Conservation (phyloP, 2,797 vertebrate genomes). For the Novumbra hubbsi region DNA sequence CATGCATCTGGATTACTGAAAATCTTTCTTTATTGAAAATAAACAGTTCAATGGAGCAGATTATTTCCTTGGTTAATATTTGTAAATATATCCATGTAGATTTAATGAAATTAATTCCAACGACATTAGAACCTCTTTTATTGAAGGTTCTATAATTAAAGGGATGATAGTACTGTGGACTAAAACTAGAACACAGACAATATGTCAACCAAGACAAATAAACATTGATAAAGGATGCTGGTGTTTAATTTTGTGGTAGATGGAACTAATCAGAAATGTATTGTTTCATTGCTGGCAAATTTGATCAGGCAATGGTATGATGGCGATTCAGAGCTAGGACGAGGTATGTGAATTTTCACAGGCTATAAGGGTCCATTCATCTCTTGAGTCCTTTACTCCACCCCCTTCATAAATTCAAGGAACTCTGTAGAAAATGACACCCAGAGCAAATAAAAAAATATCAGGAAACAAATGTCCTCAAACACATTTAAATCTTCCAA, state of each 20-base stretch:
- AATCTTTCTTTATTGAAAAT: slow-evolving; percentile 37
- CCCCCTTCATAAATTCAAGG: slow-evolving; percentile 83
- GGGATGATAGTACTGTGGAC: neutral
- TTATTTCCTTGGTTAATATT: slow-evolving; percentile 3
- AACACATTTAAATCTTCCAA: neutral
- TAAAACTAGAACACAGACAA: neutral
- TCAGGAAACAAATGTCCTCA: no score
- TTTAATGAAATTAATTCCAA: neutral
- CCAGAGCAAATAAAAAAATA: neutral
- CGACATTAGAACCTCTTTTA: neutral
- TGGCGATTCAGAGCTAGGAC: neutral
- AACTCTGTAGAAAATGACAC: slow-evolving; percentile 67
- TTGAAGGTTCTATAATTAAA: slow-evolving; percentile 2
- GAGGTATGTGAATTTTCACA: neutral
- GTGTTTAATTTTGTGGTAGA: slow-evolving; percentile 1
- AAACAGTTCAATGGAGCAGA: slow-evolving; percentile 7
- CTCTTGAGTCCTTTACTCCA: slow-evolving; percentile 65
- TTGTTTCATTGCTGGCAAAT: slow-evolving; percentile 2
- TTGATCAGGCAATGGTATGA: slow-evolving; percentile 20
- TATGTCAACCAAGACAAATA: neutral
- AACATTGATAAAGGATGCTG: neutral
- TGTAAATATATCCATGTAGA: neutral
- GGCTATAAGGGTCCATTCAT: slow-evolving; percentile 9
- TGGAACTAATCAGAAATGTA: neutral
- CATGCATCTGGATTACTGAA: slow-evolving; percentile 20